Evolutionary conservation across 2,888 invertebrate genomes (phyloP).

Genomic region (Alloscopus bannaensis): DNA sequence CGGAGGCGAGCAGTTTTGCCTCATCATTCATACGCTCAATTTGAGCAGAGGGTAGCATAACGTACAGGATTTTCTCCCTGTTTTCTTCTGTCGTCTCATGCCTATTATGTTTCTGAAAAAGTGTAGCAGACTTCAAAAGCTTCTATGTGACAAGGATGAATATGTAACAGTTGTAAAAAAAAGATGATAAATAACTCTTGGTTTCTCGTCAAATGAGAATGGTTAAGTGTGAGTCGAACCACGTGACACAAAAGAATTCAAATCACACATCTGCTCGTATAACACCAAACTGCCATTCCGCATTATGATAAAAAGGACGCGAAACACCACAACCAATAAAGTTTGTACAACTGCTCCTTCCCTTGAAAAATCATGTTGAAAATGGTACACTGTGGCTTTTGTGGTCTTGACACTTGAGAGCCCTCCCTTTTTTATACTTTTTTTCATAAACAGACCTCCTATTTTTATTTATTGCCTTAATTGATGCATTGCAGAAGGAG

Average conservation of each 20-base stretch:
- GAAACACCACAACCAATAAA: neutral
- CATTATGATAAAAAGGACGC: no score
- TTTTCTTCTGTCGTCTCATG: no score
- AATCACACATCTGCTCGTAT: conserved; percentile 70
- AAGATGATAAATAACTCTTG: conserved; percentile 71
- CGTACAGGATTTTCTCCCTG: no score
- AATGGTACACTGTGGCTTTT: conserved; percentile 73
- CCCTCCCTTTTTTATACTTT: conserved; percentile 66
- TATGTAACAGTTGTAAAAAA: conserved; percentile 45
- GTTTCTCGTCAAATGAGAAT: conserved; percentile 57
- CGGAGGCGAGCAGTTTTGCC: no score
- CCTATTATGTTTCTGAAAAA: no score
- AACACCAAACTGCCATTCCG: conserved; percentile 29
- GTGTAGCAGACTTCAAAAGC: no score
- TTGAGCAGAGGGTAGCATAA: no score
- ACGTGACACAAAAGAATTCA: conserved; percentile 72
- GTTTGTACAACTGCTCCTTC: conserved; percentile 10
- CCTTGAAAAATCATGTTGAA: no score
- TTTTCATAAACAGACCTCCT: conserved; percentile 73
- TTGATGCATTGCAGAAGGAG: conserved; percentile 65
- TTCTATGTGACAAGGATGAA: conserved; percentile 46
- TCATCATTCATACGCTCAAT: no score
- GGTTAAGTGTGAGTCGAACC: conserved; percentile 54
- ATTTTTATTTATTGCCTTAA: conserved; percentile 73
- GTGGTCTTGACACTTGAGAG: conserved; percentile 72